Evolutionary conservation across 2,113 vertebrate species (phyloP).

Genomic region (Maccullochella peelii): DNA sequence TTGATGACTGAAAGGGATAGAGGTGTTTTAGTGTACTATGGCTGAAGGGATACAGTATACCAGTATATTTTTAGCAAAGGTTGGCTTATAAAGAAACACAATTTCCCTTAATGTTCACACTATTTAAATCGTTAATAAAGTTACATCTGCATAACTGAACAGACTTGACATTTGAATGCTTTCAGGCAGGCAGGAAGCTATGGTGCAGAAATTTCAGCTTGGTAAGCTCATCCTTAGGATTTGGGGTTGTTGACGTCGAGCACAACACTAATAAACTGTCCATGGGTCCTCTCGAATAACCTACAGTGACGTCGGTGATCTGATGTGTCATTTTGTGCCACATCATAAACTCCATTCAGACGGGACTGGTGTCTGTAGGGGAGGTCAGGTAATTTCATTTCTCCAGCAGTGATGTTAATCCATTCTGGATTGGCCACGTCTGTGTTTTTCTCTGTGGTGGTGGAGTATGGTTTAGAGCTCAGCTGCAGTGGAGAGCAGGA

Average conservation of each 20-base stretch:
- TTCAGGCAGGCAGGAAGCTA: neutral
- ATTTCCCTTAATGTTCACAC: neutral
- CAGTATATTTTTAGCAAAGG: neutral
- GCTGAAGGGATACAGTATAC: neutral
- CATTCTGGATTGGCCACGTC: neutral
- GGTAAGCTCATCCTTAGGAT: neutral
- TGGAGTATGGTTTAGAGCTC: no score
- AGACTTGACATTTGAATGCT: neutral
- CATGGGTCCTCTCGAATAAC: neutral
- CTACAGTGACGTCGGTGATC: neutral
- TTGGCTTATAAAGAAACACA: neutral
- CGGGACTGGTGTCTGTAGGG: constrained; percentile 19
- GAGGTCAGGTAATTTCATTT: constrained; percentile 28
- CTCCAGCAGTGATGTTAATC: constrained; percentile 24
- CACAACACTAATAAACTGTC: neutral
- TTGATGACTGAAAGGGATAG: neutral
- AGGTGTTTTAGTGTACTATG: neutral
- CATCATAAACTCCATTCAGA: constrained; percentile 36
- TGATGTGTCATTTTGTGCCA: constrained; percentile 18
- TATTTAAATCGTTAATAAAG: neutral
- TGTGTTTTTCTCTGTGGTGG: no score
- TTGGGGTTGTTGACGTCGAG: neutral
- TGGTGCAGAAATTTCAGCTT: neutral
- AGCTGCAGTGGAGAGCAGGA: no score
- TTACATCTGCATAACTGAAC: neutral